Evolutionary conservation across 2,888 invertebrate species (phyloP).

Genomic region (Eucriotettix oculatus): DNA sequence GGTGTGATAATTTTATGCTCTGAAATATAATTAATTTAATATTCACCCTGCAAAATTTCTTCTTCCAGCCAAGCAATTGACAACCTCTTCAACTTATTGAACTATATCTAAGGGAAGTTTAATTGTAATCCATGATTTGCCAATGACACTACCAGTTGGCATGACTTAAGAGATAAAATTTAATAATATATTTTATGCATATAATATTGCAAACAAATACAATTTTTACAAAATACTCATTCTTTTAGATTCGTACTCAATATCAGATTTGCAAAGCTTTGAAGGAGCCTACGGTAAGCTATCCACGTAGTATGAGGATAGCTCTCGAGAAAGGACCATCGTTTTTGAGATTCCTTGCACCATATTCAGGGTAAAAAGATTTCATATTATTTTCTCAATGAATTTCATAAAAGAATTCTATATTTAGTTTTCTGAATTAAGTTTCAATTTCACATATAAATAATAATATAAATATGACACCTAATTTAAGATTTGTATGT

Average conservation of each 20-base stretch:
- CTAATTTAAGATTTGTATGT: neutral
- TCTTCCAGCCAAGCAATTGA: no score
- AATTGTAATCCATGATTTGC: no score
- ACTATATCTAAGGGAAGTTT: no score
- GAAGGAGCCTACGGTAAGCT: conserved; percentile 59
- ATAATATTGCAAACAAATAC: conserved; percentile 22
- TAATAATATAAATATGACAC: neutral
- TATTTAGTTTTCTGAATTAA: neutral
- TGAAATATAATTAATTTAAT: no score
- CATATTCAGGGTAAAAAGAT: conserved; percentile 33
- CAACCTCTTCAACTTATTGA: no score
- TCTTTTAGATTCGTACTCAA: conserved; percentile 31
- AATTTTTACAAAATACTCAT: conserved; percentile 12
- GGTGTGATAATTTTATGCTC: no score
- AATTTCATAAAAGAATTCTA: neutral
- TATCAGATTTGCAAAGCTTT: conserved; percentile 45
- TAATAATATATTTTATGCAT: no score
- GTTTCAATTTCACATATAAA: neutral
- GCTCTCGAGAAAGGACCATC: conserved; percentile 61
- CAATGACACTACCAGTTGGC: no score
- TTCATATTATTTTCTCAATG: neutral
- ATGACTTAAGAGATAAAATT: no score
- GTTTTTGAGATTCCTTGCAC: conserved; percentile 40
- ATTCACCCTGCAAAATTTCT: no score
- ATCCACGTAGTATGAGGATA: conserved; percentile 67